These are phyloP conservation scores for Sylvicola cinctus DNA, from an alignment of 2,888 invertebrate species.

Conservation along the genomic window DNA sequence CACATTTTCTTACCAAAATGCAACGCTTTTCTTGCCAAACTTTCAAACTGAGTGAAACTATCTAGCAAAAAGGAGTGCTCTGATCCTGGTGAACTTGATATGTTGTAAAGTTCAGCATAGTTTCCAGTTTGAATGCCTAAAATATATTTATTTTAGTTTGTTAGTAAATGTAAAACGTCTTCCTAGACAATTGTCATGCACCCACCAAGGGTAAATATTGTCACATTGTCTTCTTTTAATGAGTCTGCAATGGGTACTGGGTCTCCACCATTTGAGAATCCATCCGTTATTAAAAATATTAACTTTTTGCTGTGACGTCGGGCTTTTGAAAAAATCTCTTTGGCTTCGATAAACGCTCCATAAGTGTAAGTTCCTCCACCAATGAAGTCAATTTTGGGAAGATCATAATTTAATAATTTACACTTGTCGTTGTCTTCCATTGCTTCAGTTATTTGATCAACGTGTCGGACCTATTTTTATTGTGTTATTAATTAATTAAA, in stretches of 20 bases:
- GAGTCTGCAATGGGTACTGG: conserved; percentile 36
- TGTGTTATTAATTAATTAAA: conserved; percentile 2
- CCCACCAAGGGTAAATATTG: conserved; percentile 30
- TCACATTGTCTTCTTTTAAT: conserved; percentile 30
- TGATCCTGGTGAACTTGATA: conserved; percentile 39
- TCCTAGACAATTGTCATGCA: neutral
- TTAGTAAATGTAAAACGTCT: neutral
- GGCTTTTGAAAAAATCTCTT: conserved; percentile 29
- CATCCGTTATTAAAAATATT: conserved; percentile 46
- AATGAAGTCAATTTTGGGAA: conserved; percentile 35
- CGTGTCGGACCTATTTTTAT: conserved; percentile 21
- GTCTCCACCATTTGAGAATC: conserved; percentile 47
- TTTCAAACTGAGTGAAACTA: conserved; percentile 47
- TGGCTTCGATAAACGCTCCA: conserved; percentile 42
- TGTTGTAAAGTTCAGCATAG: conserved; percentile 35
- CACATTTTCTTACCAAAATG: conserved; percentile 32
- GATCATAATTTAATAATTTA: conserved; percentile 34
- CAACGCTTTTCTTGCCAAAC: conserved; percentile 40
- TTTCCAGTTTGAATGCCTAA: conserved; percentile 42
- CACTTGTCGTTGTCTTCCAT: conserved; percentile 38
- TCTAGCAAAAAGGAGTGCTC: conserved; percentile 42
- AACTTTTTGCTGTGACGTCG: conserved; percentile 32
- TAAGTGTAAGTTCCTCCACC: conserved; percentile 49
- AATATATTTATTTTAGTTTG: conserved; percentile 13
- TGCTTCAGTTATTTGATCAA: conserved; percentile 37